Evolutionary conservation across 2,113 vertebrate species (phyloP).

Genomic region (Callaeas wilsoni): DNA sequence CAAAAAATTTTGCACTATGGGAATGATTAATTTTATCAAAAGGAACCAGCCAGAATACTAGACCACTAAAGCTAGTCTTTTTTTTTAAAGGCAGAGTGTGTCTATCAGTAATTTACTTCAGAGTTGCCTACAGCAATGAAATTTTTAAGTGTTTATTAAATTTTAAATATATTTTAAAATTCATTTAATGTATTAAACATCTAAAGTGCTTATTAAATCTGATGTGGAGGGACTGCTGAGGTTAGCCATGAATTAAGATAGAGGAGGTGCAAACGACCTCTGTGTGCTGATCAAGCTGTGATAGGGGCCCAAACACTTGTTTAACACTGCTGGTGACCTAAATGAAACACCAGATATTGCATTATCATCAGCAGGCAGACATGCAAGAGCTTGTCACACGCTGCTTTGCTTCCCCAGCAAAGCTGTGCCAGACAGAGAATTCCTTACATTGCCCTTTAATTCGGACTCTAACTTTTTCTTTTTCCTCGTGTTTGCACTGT

Average conservation of each 20-base stretch:
- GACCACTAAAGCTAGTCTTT: background rate
- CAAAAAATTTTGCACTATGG: background rate
- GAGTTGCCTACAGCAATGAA: background rate
- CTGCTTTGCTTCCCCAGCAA: background rate
- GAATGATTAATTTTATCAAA: background rate
- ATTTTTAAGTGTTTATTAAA: background rate
- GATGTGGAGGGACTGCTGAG: background rate
- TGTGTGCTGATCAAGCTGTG: background rate
- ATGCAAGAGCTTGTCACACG: background rate
- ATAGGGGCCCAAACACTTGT: background rate
- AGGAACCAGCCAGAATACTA: background rate
- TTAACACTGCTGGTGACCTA: background rate
- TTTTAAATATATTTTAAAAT: background rate
- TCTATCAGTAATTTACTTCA: background rate
- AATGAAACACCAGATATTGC: background rate
- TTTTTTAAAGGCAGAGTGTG: background rate
- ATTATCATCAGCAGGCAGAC: background rate
- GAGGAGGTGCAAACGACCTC: background rate
- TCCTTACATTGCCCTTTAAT: background rate
- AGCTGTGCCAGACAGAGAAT: background rate
- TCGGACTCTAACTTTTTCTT: background rate
- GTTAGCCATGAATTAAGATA: background rate
- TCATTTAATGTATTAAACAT: background rate
- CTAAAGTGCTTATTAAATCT: background rate
- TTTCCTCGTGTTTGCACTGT: background rate